Evolutionary conservation across 1,140 invertebrate genomes (phyloP).

Genomic region (Drosophila orena): DNA sequence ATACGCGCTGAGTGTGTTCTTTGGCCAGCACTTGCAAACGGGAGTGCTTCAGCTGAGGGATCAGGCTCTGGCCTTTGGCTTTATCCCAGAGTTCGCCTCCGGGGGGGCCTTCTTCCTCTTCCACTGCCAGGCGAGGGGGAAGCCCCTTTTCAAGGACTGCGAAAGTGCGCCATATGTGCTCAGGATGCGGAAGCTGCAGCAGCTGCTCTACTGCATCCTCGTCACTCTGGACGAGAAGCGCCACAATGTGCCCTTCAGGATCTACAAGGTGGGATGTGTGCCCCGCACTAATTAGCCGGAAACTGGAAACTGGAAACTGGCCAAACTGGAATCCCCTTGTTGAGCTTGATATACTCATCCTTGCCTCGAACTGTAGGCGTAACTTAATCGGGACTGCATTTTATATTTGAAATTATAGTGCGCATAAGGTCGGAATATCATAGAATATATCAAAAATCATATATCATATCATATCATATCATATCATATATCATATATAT

Average conservation of each 20-base stretch:
- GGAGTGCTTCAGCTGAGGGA: conserved; percentile 85
- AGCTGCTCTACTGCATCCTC: conserved; percentile 86
- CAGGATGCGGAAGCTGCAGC: conserved; percentile 86
- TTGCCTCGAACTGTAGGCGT: no score
- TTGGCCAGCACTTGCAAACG: conserved; percentile 82
- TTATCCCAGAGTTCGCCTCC: conserved; percentile 55
- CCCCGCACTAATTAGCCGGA: background rate
- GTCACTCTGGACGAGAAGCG: conserved; percentile 80
- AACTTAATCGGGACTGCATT: no score
- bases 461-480: no score
- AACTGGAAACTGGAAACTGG: no score
- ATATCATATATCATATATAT: no score
- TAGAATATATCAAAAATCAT: no score
- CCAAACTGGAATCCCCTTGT: no score
- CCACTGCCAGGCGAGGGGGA: conserved; percentile 86
- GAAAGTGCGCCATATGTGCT: conserved; percentile 86
- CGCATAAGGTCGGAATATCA: no score
- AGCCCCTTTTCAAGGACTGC: conserved; percentile 85
- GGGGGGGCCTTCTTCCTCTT: conserved; percentile 86
- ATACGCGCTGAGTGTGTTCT: conserved; percentile 86
- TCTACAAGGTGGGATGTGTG: conserved; percentile 46
- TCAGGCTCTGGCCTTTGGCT: conserved; percentile 86
- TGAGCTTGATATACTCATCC: no score
- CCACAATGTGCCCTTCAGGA: conserved; percentile 36
- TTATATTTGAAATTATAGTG: no score